Base-by-base conservation (phyloP, 2,888 invertebrate genomes). In the Dasypogon diadema region DNA sequence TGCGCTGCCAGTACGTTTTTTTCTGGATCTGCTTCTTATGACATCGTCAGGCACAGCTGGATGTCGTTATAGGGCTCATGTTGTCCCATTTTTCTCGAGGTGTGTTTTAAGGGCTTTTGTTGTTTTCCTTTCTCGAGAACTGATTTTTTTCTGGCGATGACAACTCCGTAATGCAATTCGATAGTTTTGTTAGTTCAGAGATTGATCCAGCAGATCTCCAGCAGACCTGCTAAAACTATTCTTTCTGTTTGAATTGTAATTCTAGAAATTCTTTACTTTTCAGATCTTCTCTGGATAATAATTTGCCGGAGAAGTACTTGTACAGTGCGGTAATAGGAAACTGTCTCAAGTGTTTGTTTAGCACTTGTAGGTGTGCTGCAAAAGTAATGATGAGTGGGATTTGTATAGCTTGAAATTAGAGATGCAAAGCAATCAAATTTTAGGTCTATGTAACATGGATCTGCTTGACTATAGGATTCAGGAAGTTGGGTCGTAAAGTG, bases 171-270 rank as follows among this genome's bases (percentile, higher is more conserved):
- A 21, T 63, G 63, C 63, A 63, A 63, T 63, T 21, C 14, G 63
- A 63, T 63, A 63, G 37, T 37, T 63, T 63, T 63, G 63, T 63
- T 63, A 22, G 37, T n/a, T 8, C 10, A 63, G n/a, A 21, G 63
- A 63, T 63, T 63, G 63, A 63, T 63, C 63, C 24, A 30, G 21
- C 1, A 34, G 63, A 42, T 42, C 42, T 37, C 14, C 63, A 42
- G 21, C 10, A 46, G 63, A 63, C 42, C 22, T 60, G 37, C 14
- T 60, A 21, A 14, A 60, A 22, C 56, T 34, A 58, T 58, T 58
- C 58, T 16, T 58, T 26, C 10, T 58, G 30, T 58, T 58, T 58
- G 16, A 30, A 58, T 30, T 58, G 34, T 58, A 58, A 58, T 58
- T 22, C 58, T 16, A 58, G 58, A 58, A 12, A 3, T 42, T 42